Evolutionary conservation across 1,140 invertebrate genomes (phyloP).

Genomic region (Tyrophagus putrescentiae): DNA sequence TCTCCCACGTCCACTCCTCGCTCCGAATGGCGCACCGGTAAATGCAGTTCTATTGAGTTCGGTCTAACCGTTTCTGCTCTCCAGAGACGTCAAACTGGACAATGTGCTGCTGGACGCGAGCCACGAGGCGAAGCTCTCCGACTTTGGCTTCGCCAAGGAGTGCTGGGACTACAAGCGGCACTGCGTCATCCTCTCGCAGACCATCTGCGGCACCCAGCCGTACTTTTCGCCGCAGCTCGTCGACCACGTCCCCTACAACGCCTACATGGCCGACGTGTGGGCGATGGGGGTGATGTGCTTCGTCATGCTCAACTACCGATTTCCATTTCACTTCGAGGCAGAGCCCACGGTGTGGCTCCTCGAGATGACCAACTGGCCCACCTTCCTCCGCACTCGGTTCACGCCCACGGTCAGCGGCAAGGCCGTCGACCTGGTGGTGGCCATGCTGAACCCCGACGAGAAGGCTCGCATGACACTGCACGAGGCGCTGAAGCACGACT

Average conservation of each 20-base stretch:
- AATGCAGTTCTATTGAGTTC: too few species aligned
- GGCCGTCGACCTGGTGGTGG: conserved; percentile 50
- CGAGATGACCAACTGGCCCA: background rate
- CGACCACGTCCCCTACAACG: conserved; percentile 27
- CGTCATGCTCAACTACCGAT: conserved; percentile 30
- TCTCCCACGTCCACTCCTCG: conserved; percentile 12
- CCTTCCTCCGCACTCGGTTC: conserved; percentile 30
- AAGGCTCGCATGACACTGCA: too few species aligned
- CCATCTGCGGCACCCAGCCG: conserved; percentile 22
- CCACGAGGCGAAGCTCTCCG: conserved; percentile 12
- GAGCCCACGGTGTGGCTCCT: background rate
- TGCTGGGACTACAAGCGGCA: conserved; percentile 5
- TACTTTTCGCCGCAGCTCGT: conserved; percentile 29
- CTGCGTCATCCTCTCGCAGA: conserved; percentile 7
- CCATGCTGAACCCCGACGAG: conserved; percentile 62
- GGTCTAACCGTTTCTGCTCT: too few species aligned
- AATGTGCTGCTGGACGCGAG: conserved; percentile 14
- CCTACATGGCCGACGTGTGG: conserved; percentile 30
- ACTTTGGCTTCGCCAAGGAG: conserved; percentile 22
- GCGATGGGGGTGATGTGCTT: conserved; percentile 31
- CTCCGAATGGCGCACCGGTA: conserved; percentile 16
- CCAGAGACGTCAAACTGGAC: conserved; percentile 15
- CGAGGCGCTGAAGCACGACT: too few species aligned
- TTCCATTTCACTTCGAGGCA: conserved; percentile 35
- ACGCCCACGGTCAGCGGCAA: conserved; percentile 58